Evolutionary conservation across 2,888 invertebrate genomes (phyloP).

Genomic region (Cryptus viduatorius): DNA sequence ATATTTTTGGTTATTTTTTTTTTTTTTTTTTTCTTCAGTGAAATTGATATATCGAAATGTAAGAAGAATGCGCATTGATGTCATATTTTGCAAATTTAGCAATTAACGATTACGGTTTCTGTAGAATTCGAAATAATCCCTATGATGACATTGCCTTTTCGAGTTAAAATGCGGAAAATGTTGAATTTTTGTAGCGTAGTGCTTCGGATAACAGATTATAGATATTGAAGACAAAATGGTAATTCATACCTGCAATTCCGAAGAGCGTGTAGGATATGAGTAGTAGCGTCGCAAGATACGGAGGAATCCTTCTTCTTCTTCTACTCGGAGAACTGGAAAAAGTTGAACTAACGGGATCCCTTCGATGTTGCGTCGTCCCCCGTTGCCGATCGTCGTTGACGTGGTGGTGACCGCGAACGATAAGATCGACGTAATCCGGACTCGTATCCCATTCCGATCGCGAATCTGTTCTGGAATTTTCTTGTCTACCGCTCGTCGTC

Average conservation of each 20-base stretch:
- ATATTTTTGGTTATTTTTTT: too few species aligned
- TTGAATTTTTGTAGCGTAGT: too few species aligned
- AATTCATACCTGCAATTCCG: conserved; percentile 82
- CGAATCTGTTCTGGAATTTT: conserved; percentile 6
- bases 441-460: conserved; percentile 44
- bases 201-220: too few species aligned
- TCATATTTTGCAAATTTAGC: too few species aligned
- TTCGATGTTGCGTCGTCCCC: conserved; percentile 32
- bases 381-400: conserved; percentile 12
- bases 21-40: too few species aligned
- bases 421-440: conserved; percentile 55
- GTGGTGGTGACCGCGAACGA: conserved; percentile 61
- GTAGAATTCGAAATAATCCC: too few species aligned
- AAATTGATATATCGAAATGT: too few species aligned
- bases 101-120: too few species aligned
- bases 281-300: conserved; percentile 83
- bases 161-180: too few species aligned
- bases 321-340: conserved; percentile 52
- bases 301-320: conserved; percentile 81
- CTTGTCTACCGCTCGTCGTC: conserved; percentile 29
- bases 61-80: too few species aligned
- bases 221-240: background rate
- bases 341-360: conserved; percentile 40
- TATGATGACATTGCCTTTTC: too few species aligned
- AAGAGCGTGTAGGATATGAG: conserved; percentile 83